A percentile compares a stretch with the other conserved stretches of the same genome.
Evolutionary conservation across 2,797 vertebrate genomes (phyloP).

Genomic region (Chaetophractus vellerosus): DNA sequence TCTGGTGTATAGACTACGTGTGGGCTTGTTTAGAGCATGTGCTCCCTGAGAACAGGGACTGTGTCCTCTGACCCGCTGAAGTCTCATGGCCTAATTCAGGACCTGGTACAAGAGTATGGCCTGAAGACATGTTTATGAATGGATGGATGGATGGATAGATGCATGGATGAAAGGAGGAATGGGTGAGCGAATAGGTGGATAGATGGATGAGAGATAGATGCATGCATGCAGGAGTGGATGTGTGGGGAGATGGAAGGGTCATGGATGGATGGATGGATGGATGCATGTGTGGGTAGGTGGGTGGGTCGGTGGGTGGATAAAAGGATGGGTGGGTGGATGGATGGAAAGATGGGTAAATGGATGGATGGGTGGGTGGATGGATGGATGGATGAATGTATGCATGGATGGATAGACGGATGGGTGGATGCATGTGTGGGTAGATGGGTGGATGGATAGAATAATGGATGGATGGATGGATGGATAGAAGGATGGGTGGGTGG

Average conservation of each 20-base stretch:
- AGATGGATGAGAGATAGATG: fast-evolving
- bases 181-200: fast-evolving
- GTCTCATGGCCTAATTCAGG: neutral
- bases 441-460: too few species aligned
- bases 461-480: neutral
- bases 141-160: neutral
- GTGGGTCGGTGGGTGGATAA: neutral
- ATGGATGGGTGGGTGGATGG: neutral
- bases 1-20: neutral
- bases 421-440: too few species aligned
- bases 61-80: neutral
- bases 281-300: neutral
- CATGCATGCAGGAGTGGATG: neutral
- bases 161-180: fast-evolving
- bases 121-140: neutral
- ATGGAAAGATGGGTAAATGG: fast-evolving
- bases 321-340: too few species aligned
- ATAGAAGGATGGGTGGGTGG: fast-evolving
- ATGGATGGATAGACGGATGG: too few species aligned
- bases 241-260: fast-evolving
- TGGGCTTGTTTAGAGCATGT: neutral
- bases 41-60: neutral
- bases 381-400: neutral
- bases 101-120: neutral
- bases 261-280: fast-evolving